Evolutionary conservation across 2,797 vertebrate species (phyloP).

Genomic region (Valencia hispanica): DNA sequence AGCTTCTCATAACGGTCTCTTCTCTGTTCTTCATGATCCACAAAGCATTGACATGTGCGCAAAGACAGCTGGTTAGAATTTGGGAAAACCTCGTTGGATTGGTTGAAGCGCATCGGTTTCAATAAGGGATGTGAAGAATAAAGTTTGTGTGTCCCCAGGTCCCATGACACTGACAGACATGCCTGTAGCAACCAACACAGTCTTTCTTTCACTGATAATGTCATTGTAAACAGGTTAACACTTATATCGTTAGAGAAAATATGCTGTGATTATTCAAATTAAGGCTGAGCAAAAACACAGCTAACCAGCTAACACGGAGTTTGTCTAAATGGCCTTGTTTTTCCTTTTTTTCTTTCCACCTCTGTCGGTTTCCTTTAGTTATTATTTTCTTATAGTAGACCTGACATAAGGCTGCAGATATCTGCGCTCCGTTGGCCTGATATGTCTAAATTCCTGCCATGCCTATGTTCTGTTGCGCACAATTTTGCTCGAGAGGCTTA

Average conservation of each 20-base stretch:
- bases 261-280: no score
- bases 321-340: neutral
- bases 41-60: neutral
- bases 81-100: neutral
- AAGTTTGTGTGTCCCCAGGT: neutral
- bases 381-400: conserved; percentile 21
- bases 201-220: no score
- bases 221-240: no score
- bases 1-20: neutral
- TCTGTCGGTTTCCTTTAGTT: neutral
- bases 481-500: conserved; percentile 22
- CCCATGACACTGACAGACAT: no score
- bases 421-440: conserved; percentile 39
- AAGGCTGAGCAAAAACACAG: no score
- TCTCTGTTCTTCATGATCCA: neutral
- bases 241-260: no score
- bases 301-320: neutral
- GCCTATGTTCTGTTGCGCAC: conserved; percentile 29
- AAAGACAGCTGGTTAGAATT: neutral
- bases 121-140: neutral
- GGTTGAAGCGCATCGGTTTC: neutral
- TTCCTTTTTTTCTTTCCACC: neutral
- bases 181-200: no score
- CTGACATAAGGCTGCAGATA: conserved; percentile 19
- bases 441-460: conserved; percentile 35